Conservation (phyloP, 35 echinoderm and acorn worm genomes). For the Amphiura filiformis region DNA sequence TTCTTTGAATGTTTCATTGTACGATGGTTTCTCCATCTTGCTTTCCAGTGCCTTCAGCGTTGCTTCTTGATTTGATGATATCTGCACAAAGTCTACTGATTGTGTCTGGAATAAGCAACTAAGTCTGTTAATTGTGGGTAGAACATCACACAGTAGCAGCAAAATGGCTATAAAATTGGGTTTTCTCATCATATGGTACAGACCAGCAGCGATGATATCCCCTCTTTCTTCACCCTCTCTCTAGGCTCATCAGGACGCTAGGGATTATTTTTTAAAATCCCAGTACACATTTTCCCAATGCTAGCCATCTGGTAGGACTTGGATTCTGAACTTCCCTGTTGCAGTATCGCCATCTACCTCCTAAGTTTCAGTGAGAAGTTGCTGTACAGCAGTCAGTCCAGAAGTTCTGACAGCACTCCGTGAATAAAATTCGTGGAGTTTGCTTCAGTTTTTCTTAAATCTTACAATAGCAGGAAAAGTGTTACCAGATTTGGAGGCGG, state of each 20-base stretch:
- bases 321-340: not conserved
- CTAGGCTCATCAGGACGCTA: conserved; percentile 50
- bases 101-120: conserved; percentile 25
- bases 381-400: conserved; percentile 36
- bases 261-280: conserved; percentile 19
- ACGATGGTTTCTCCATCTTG: conserved; percentile 14
- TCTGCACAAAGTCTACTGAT: conserved; percentile 28
- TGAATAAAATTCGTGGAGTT: conserved; percentile 38
- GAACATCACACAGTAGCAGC: conserved; percentile 47
- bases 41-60: conserved; percentile 21
- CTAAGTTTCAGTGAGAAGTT: conserved; percentile 1
- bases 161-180: conserved; percentile 45
- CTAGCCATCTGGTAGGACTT: conserved; percentile 34
- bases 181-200: conserved; percentile 30
- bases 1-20: not conserved
- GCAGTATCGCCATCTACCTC: not conserved
- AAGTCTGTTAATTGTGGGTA: conserved; percentile 29
- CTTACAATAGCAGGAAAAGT: conserved; percentile 1
- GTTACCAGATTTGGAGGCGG: conserved; percentile 25
- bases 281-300: conserved; percentile 18
- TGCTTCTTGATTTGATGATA: conserved; percentile 9
- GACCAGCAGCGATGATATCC: too few relatives aligned
- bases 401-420: conserved; percentile 44
- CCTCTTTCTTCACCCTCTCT: too few relatives aligned
- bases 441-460: conserved; percentile 8